Percentiles rank a stretch among this genome's conserved stretches.
Conservation (phyloP, 35 echinoderm and acorn worm species). For the Chiridota heheva region DNA sequence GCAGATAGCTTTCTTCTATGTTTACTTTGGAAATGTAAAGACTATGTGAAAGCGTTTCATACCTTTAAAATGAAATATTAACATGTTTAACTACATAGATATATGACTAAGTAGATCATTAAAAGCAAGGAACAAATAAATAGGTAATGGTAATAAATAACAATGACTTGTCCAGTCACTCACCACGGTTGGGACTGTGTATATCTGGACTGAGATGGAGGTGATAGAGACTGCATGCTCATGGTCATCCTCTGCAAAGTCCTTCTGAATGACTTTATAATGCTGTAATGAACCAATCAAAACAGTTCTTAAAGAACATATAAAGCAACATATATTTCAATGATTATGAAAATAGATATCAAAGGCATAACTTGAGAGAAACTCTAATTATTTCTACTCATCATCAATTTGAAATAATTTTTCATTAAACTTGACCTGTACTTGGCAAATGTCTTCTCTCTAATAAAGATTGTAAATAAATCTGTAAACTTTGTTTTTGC, state of each 20-base stretch:
- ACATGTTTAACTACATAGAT: neutral
- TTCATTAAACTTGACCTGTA: no score
- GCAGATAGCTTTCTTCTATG: no score
- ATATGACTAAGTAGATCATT: neutral
- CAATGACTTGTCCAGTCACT: conserved; percentile 24
- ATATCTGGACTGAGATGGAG: conserved; percentile 93
- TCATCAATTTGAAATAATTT: no score
- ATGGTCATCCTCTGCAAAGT: conserved; percentile 92
- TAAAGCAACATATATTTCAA: neutral
- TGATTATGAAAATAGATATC: no score
- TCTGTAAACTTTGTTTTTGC: no score
- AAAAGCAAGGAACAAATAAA: neutral
- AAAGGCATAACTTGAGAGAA: no score
- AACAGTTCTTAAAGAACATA: neutral
- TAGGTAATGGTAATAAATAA: neutral
- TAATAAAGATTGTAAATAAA: no score
- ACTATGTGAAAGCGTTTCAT: no score
- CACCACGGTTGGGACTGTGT: conserved; percentile 96
- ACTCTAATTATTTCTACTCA: no score
- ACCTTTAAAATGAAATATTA: neutral
- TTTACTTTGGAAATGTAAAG: no score
- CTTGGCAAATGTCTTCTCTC: no score
- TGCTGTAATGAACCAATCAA: conserved; percentile 59
- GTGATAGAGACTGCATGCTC: conserved; percentile 90
- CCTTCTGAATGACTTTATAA: conserved; percentile 70